Conservation (phyloP, 1,140 invertebrate genomes). For the Nephotettix cincticeps region DNA sequence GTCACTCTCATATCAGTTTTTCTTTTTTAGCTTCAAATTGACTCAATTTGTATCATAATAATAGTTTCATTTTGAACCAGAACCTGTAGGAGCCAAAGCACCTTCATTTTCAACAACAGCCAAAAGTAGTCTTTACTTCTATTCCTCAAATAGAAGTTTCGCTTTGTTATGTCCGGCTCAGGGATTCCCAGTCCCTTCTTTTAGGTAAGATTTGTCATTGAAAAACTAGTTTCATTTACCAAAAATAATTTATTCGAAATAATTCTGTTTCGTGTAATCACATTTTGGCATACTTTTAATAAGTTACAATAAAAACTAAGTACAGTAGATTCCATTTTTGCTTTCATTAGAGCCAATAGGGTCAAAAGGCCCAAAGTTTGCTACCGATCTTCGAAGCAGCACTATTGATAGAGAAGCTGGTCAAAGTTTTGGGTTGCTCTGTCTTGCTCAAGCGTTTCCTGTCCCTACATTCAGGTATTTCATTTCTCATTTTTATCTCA, state of each 20-base stretch:
- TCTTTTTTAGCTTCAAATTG: no score
- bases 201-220: constrained; percentile 41
- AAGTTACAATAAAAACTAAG: no score
- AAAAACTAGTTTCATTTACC: background rate
- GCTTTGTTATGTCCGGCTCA: constrained; percentile 65
- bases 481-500: background rate
- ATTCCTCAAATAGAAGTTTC: constrained; percentile 55
- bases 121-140: constrained; percentile 46
- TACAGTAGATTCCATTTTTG: background rate
- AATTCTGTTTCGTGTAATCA: no score
- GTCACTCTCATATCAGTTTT: no score
- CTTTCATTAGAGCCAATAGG: constrained; percentile 48
- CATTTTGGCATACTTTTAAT: no score
- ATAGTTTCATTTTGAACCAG: constrained; percentile 46
- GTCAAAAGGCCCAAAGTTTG: constrained; percentile 51
- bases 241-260: background rate
- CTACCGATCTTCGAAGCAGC: constrained; percentile 45
- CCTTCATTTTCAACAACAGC: constrained; percentile 53
- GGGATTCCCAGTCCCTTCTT: constrained; percentile 62
- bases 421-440: constrained; percentile 30
- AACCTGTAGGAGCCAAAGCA: constrained; percentile 58
- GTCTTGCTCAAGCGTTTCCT: constrained; percentile 36
- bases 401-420: constrained; percentile 42
- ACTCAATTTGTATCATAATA: no score
- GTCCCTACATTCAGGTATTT: constrained; percentile 35